Evolutionary conservation across 2,113 vertebrate species (phyloP).

Genomic region (Eira barbara): DNA sequence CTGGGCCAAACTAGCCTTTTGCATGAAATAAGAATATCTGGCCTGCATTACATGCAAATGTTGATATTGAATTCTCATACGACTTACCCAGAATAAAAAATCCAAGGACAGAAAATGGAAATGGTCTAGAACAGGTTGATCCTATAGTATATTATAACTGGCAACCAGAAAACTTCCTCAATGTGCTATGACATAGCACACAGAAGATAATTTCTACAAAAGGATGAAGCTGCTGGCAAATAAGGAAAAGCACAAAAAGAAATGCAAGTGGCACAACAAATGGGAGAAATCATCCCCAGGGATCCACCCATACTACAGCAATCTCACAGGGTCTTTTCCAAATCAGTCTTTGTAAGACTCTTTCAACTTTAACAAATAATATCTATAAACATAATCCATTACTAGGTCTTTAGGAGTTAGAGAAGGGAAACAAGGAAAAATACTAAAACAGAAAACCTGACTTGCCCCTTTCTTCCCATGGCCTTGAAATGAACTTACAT

Average conservation of each 20-base stretch:
- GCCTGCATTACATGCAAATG: not conserved
- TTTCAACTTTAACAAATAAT: slow-evolving; percentile 26
- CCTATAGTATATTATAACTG: not conserved
- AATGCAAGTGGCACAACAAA: not conserved
- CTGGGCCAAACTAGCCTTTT: not conserved
- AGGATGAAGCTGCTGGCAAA: not conserved
- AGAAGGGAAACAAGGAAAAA: not conserved
- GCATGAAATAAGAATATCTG: not conserved
- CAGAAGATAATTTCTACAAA: not conserved
- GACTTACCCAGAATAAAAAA: not conserved
- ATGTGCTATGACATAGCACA: not conserved
- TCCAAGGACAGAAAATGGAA: not conserved
- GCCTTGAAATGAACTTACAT: not conserved
- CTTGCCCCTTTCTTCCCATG: not conserved
- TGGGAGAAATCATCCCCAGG: not conserved
- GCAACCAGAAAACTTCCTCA: not conserved
- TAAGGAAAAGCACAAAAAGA: not conserved
- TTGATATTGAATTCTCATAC: not conserved
- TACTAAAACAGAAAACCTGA: not conserved
- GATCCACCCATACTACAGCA: not conserved
- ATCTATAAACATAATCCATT: not conserved
- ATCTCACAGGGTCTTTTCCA: not conserved
- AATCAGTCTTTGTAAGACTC: slow-evolving; percentile 1
- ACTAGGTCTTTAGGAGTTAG: not conserved
- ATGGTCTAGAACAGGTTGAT: not conserved